These are phyloP conservation scores for Calameuta idolon DNA, from an alignment of 2,888 invertebrate genomes.

Conservation along the genomic window DNA sequence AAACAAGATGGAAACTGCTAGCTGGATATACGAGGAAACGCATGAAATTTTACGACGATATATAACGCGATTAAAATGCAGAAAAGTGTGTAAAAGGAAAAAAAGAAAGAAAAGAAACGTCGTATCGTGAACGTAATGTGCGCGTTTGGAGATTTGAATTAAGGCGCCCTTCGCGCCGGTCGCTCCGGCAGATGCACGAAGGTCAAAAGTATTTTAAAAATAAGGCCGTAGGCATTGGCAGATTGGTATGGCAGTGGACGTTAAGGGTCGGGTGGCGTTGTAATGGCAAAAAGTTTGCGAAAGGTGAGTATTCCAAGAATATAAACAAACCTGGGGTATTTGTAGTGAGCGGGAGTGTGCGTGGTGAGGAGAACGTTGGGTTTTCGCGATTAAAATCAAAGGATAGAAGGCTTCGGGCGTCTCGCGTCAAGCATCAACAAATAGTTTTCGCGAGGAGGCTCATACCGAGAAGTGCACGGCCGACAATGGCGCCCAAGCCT, in stretches of 20 bases:
- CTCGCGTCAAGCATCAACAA: constrained; percentile 23
- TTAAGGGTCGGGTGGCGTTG: constrained; percentile 84
- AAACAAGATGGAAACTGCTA: too few species aligned
- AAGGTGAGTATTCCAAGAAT: constrained; percentile 73
- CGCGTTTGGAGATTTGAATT: constrained; percentile 51
- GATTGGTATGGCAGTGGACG: constrained; percentile 75
- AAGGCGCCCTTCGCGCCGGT: constrained; percentile 57
- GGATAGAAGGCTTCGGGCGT: constrained; percentile 37
- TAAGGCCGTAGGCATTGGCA: constrained; percentile 64
- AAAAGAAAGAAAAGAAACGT: constrained; percentile 8
- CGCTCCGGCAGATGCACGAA: constrained; percentile 63
- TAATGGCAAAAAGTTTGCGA: constrained; percentile 83
- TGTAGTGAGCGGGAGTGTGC: constrained; percentile 2
- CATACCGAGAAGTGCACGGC: constrained; percentile 49
- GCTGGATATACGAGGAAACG: too few species aligned
- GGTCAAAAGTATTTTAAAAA: constrained; percentile 67
- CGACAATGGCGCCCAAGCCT: constrained; percentile 64
- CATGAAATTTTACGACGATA: too few species aligned
- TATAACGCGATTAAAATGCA: background rate
- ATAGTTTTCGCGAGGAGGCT: constrained; percentile 46
- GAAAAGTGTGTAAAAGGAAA: constrained; percentile 17
- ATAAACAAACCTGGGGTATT: constrained; percentile 32
- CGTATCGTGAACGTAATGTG: background rate
- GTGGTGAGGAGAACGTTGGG: constrained; percentile 25
- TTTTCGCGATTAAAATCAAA: constrained; percentile 39